Percentiles rank a stretch among this genome's conserved stretches.
These are phyloP conservation scores for Diaperis boleti DNA, from an alignment of 2,888 invertebrate species.

Conservation along the genomic window DNA sequence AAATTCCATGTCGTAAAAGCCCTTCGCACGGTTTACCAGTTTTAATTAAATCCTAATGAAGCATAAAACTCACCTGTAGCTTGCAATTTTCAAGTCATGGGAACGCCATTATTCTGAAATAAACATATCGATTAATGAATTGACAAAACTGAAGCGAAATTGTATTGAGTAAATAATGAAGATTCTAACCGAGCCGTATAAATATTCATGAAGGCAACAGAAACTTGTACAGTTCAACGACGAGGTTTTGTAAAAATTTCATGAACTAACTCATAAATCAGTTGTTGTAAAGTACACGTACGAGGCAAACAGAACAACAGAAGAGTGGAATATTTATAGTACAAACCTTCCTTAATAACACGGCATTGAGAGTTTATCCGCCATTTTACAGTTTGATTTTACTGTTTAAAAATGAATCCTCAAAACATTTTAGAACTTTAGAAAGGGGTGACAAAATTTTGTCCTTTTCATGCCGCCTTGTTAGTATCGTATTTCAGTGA, in stretches of 20 bases:
- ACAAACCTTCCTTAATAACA: not conserved
- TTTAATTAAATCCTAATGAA: not conserved
- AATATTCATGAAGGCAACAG: too few species aligned
- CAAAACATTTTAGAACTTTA: not conserved
- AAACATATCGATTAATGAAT: not conserved
- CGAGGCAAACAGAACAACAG: not conserved
- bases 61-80: not conserved
- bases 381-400: not conserved
- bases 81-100: not conserved
- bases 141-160: not conserved
- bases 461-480: too few species aligned
- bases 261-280: not conserved
- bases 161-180: too few species aligned
- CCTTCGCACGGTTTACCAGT: not conserved
- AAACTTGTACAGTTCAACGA: too few species aligned
- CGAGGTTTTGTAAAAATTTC: not conserved
- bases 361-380: not conserved
- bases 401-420: not conserved
- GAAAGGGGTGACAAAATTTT: too few species aligned
- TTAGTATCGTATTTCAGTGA: too few species aligned
- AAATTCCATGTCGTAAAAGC: not conserved
- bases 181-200: too few species aligned
- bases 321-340: conserved; percentile 2
- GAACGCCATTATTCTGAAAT: not conserved
- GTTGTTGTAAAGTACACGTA: not conserved